phyloP scores from a whole-genome alignment of 2,797 vertebrate species.

The Malacoctenus gilli region DNA sequence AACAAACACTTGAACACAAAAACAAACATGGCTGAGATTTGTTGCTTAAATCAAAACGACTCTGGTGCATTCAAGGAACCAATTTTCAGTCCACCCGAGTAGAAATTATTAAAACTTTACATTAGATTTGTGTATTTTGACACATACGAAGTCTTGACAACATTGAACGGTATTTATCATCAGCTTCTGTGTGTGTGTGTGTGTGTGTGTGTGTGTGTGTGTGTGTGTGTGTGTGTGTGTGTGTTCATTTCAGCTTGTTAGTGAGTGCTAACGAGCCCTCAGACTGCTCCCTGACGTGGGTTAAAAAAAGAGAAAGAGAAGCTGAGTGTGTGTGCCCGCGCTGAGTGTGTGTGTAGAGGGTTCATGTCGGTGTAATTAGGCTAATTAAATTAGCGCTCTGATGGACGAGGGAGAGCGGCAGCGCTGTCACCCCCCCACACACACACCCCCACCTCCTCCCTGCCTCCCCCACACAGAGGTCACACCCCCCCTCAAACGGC shows the following conservation, averaged over 20 bases:
- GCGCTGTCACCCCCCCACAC: constrained; percentile 66
- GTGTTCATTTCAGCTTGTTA: constrained; percentile 70
- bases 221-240: background rate
- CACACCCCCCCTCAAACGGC: constrained; percentile 38
- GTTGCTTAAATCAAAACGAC: too few relatives aligned
- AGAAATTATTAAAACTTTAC: too few relatives aligned
- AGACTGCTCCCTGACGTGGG: constrained; percentile 64
- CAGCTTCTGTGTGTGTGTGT: background rate
- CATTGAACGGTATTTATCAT: too few relatives aligned
- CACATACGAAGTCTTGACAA: too few relatives aligned
- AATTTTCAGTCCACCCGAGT: too few relatives aligned
- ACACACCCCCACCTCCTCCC: constrained; percentile 34
- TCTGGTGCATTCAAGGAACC: too few relatives aligned
- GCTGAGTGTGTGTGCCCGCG: constrained; percentile 13
- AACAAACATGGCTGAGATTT: too few relatives aligned
- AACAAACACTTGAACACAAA: too few relatives aligned
- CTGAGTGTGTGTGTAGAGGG: constrained; percentile 16
- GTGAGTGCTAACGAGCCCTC: constrained; percentile 66
- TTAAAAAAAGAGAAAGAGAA: constrained; percentile 8
- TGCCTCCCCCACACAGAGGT: constrained; percentile 54
- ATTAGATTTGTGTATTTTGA: too few relatives aligned
- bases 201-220: background rate
- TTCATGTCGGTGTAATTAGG: constrained; percentile 76
- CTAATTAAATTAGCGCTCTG: constrained; percentile 84
- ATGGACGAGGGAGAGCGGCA: constrained; percentile 76